phyloP scores from a whole-genome alignment of 2,113 vertebrate species.

The Caracal caracal region DNA sequence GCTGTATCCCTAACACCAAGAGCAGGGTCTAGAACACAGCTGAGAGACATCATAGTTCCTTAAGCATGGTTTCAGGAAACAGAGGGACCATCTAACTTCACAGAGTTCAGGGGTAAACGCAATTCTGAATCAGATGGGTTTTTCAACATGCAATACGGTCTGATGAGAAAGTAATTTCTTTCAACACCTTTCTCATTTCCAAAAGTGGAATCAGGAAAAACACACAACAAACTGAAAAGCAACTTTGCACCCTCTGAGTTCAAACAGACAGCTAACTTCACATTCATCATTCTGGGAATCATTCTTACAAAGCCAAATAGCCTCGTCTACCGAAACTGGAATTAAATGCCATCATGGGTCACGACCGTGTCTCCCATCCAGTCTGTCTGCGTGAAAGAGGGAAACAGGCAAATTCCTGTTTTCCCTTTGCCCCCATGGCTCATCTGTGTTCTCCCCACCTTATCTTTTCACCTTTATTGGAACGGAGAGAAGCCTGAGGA shows the following conservation, averaged over 20 bases:
- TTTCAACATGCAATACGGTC: not conserved
- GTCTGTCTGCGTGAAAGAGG: not conserved
- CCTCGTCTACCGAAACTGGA: not conserved
- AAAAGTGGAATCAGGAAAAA: not conserved
- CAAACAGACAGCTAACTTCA: not conserved
- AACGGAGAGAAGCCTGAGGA: not conserved
- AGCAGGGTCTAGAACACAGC: not conserved
- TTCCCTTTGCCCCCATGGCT: not conserved
- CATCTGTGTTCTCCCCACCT: not conserved
- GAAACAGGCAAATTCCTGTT: not conserved
- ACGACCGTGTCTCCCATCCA: not conserved
- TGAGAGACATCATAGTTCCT: not conserved
- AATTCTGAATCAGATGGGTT: not conserved
- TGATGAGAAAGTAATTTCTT: not conserved
- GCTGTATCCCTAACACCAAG: not conserved
- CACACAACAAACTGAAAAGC: not conserved
- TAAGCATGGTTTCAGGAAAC: not conserved
- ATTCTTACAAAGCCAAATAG: not conserved
- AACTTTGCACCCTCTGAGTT: not conserved
- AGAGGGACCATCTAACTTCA: not conserved
- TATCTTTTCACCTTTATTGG: not conserved
- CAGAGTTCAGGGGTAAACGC: not conserved
- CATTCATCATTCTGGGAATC: not conserved
- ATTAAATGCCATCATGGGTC: not conserved
- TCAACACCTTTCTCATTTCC: not conserved